phyloP scores from a whole-genome alignment of 1,140 invertebrate species.

The Drosophila saltans region DNA sequence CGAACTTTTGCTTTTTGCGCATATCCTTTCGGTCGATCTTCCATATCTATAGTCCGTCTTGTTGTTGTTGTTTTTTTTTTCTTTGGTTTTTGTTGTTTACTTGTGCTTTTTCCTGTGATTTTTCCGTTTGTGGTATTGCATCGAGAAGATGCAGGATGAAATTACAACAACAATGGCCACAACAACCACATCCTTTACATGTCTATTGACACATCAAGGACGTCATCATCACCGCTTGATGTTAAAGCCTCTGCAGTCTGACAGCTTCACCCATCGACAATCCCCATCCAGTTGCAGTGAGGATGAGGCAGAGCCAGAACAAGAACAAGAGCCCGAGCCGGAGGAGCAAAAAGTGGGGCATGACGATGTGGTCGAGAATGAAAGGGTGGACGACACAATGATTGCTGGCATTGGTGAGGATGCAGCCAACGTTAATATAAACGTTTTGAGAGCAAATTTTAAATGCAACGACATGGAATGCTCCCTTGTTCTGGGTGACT shows the following conservation, averaged over 20 bases:
- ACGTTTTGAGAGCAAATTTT: constrained; percentile 58
- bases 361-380: too few species aligned
- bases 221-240: constrained; percentile 13
- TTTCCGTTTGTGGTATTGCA: background rate
- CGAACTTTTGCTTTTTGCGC: constrained; percentile 9
- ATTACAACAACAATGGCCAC: background rate
- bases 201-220: constrained; percentile 18
- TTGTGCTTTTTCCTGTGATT: background rate
- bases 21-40: background rate
- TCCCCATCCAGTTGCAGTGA: constrained; percentile 14
- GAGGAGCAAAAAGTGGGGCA: background rate
- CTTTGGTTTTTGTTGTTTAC: background rate
- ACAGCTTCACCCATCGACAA: constrained; percentile 4
- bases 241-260: constrained; percentile 1
- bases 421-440: constrained; percentile 44
- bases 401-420: constrained; percentile 11
- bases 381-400: background rate
- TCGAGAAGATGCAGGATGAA: constrained; percentile 11
- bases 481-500: constrained; percentile 57
- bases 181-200: constrained; percentile 9
- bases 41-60: background rate
- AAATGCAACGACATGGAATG: constrained; percentile 67
- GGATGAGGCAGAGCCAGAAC: constrained; percentile 8
- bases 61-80: background rate
- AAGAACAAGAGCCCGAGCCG: background rate